Evolutionary conservation across 92 coral and sea anemone genomes (phyloP), one percentile per base, ranked within the genome.

Genomic region (Siderastrea siderea): DNA sequence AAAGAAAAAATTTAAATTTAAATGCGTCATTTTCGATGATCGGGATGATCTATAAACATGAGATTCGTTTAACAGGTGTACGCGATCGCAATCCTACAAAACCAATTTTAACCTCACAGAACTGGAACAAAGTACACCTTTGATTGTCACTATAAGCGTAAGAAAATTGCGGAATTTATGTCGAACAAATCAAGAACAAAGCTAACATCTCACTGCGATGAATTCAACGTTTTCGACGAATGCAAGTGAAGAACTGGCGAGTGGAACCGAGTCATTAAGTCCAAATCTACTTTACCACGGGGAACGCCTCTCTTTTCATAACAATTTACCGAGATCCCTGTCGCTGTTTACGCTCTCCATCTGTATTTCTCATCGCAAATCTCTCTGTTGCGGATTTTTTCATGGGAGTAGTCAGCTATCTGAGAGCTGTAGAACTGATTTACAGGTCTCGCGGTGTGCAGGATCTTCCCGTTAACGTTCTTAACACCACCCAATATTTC

Each of bases 361-460:
- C 87, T 19, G 51, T 74, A 7, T 84, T 74, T 26, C 73, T 84
- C 49, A 84, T 84, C 62, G 87, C 72, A 1, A 84, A 63, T 17
- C 80, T 84, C 19, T 84, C 87, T 7, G 87, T 84, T 13, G 87
- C 80, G 44, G 87, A 84, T 62, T 72, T 84, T 71, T 74, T 84
- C 55, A 63, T 84, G 73, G 87, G 87, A 14, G 8, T 63, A 47
- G 80, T 84, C 13, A 84, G 87, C 71, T 74, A 59, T 62, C 71
- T 84, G 0, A 72, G 87, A 61, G 87, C 72, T 15, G 87, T 51
- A 26, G 87, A 84, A 26, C 50, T 84, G 50, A 61, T 64, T 9
- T 38, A 84, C 55, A 3, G 58, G 7, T 73, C 73, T 62, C 9
- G 4, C n/a, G 80, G 87, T 49, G 17, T 72, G 52, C 79, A 38